Conservation (phyloP, 2,797 vertebrate genomes). For the Psittacula echo region DNA sequence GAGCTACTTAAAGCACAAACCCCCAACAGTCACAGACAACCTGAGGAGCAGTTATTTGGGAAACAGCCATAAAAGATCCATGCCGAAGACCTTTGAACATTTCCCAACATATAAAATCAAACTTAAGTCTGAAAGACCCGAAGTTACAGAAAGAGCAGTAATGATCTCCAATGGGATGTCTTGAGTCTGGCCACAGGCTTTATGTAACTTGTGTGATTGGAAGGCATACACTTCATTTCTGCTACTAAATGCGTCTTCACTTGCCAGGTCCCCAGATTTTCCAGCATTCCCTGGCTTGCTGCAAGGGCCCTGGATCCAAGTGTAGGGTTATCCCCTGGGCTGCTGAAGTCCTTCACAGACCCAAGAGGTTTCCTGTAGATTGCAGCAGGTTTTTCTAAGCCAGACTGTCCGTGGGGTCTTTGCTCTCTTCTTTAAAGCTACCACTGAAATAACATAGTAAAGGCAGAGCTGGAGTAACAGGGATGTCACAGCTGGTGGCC, state of each 20-base stretch:
- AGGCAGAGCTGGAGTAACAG: slow-evolving; percentile 1
- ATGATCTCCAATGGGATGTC: neutral
- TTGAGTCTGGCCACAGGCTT: slow-evolving; percentile 10
- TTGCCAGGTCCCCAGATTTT: neutral
- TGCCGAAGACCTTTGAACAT: neutral
- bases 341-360: neutral
- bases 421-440: neutral
- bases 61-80: neutral
- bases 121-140: neutral
- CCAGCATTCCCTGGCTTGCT: neutral
- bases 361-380: neutral
- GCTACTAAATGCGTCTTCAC: neutral
- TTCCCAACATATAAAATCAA: neutral
- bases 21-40: neutral
- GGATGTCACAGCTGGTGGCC: slow-evolving; percentile 42
- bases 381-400: slow-evolving; percentile 12
- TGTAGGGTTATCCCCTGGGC: neutral
- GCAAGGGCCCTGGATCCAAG: neutral
- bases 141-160: neutral
- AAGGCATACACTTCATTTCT: neutral
- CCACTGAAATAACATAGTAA: neutral
- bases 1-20: neutral
- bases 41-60: neutral
- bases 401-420: neutral
- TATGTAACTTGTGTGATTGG: neutral